Base-by-base conservation (phyloP, 1,140 invertebrate species). In the Piezodorus guildinii region DNA sequence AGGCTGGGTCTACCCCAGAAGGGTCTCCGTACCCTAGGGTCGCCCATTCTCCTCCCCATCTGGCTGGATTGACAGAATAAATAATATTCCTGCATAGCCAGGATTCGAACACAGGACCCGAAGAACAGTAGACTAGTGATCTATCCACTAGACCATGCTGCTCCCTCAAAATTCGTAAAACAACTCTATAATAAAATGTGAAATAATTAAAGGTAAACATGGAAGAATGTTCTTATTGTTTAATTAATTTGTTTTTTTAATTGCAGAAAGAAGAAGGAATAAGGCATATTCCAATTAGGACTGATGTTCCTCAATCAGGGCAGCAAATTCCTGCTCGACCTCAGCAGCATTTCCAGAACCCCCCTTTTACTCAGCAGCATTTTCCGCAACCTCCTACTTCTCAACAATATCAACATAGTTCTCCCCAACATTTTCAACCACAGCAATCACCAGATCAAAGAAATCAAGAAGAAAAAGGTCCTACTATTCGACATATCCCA, bases 401-500 rank as follows among this genome's bases (percentile, higher is more conserved):
- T n/a, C 54, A 58, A 25, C 54, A 58, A 23, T 49, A 49, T n/a
- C 21, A 19, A 19, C 46, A 49, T 17, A 17, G 21, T 19, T 19
- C n/a, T 49, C 15, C 17, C 15, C 46, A 49, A n/a, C 9, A 10
- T 17, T 49, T 49, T 14, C 46, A 19, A 16, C 65, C 60, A 14
- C 72, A 73, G 54, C 56, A 72, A 67, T 62, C 68, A 43, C 6
- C n/a, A 17, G 46, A 49, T 21, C 64, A 62, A 12, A 51, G 61
- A 14, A 15, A 56, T 56, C 17, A 56, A 5, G 23, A 25, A 16
- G 45, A 70, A 69, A 67, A 70, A 21, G 70, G 73, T 14, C 71
- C 77, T 30, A 79, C 78, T 51, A 84, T 91, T 16, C 79, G 89
- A 68, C 86, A 90, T 70, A 92, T 94, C 73, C 90, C 90, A 3